Evolutionary conservation across 2,888 invertebrate species (phyloP).

Genomic region (Drosophila emarginata): DNA sequence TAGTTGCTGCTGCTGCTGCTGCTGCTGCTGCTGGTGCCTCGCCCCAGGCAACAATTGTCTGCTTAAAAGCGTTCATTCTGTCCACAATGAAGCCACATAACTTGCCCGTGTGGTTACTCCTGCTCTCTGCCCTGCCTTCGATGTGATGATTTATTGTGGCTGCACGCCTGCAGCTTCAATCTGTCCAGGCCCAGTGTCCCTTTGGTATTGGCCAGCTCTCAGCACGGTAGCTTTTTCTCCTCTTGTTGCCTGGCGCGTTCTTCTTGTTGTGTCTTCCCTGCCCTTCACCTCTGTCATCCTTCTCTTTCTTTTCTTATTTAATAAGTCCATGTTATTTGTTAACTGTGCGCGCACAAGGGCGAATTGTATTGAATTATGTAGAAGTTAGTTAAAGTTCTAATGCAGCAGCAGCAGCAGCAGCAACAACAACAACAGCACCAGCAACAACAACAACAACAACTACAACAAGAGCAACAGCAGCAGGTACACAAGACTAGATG

Average conservation of each 20-base stretch:
- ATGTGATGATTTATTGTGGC: slow-evolving; percentile 75
- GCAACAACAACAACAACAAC: neutral
- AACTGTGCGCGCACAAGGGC: slow-evolving; percentile 66
- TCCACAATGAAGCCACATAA: slow-evolving; percentile 79
- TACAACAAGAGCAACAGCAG: slow-evolving; percentile 7
- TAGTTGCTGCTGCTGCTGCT: slow-evolving; percentile 47
- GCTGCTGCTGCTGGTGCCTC: slow-evolving; percentile 52
- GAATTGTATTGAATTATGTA: slow-evolving; percentile 58
- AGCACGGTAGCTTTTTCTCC: slow-evolving; percentile 64
- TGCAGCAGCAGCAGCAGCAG: slow-evolving; percentile 16
- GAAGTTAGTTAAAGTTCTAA: slow-evolving; percentile 17
- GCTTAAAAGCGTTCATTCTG: slow-evolving; percentile 79
- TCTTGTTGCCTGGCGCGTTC: slow-evolving; percentile 30
- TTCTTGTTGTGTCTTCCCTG: slow-evolving; percentile 20
- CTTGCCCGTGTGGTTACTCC: slow-evolving; percentile 70
- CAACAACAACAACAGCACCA: too few relatives aligned
- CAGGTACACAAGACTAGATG: neutral
- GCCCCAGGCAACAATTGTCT: slow-evolving; percentile 81
- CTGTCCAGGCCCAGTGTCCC: slow-evolving; percentile 12
- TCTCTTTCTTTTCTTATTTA: slow-evolving; percentile 53
- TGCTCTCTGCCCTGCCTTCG: slow-evolving; percentile 48
- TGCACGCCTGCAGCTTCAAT: slow-evolving; percentile 64
- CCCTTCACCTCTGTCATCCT: neutral
- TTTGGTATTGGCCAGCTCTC: slow-evolving; percentile 31
- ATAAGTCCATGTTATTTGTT: slow-evolving; percentile 78